Percentiles rank a stretch among this genome's conserved stretches.
Conservation (phyloP, 37 sponge, comb jelly and placozoan species). For the Beroe forskalii region DNA sequence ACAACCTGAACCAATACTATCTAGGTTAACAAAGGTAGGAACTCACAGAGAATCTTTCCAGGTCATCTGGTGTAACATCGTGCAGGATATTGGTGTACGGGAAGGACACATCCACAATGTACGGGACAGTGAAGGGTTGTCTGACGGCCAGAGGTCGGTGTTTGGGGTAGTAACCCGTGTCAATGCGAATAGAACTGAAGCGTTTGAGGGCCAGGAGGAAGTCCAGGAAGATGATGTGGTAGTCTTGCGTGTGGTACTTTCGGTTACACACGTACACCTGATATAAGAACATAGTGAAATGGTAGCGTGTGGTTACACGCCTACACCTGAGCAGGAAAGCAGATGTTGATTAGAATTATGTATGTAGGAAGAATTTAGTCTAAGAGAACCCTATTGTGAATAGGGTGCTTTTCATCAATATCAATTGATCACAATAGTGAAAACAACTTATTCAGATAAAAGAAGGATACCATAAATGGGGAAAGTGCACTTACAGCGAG, state of each 20-base stretch:
- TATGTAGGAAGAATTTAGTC: background rate
- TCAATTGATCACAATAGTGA: too few relatives aligned
- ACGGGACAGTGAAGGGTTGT: background rate
- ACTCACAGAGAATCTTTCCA: background rate
- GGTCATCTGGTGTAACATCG: background rate
- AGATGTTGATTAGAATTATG: background rate
- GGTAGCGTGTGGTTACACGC: background rate
- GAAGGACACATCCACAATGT: conserved; percentile 43
- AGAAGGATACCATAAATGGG: too few relatives aligned
- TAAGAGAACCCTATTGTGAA: background rate
- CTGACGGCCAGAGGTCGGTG: background rate
- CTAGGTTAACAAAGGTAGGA: background rate
- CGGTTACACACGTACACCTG: conserved; percentile 23
- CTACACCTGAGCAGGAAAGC: too few relatives aligned
- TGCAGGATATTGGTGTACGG: conserved; percentile 28
- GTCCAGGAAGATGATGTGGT: conserved; percentile 22
- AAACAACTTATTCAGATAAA: too few relatives aligned
- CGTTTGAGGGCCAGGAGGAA: conserved; percentile 30
- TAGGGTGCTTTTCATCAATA: background rate
- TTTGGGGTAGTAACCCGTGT: background rate
- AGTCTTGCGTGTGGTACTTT: background rate
- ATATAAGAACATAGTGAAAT: background rate
- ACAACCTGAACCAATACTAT: too few relatives aligned
- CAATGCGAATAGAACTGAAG: background rate
- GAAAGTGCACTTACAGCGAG: background rate